phyloP scores from a whole-genome alignment of 2,888 invertebrate species.

The Sinhomidia bicolor region DNA sequence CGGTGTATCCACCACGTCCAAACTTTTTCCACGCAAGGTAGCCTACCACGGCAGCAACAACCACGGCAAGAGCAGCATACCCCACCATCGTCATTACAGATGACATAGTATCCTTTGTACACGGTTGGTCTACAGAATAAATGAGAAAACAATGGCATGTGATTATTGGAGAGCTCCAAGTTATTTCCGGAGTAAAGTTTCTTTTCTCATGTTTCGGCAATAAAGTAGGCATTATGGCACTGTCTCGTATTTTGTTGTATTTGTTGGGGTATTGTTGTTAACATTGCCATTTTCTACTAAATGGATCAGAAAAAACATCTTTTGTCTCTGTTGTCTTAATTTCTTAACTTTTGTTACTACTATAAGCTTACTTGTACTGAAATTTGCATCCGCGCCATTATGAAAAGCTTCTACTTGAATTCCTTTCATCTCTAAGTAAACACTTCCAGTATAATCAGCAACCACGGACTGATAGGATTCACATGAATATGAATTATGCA shows the following conservation, averaged over 20 bases:
- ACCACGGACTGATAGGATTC: constrained; percentile 63
- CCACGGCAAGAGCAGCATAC: constrained; percentile 33
- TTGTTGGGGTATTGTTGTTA: neutral
- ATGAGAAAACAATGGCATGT: constrained; percentile 32
- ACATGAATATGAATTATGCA: constrained; percentile 65
- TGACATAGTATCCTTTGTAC: constrained; percentile 57
- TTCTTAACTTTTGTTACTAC: neutral
- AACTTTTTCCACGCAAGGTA: constrained; percentile 60
- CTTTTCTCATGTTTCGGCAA: neutral
- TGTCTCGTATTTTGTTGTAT: neutral
- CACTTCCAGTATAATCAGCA: constrained; percentile 62
- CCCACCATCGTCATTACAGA: constrained; percentile 55
- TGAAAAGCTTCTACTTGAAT: constrained; percentile 66
- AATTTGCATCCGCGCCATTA: constrained; percentile 35
- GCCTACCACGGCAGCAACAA: constrained; percentile 35
- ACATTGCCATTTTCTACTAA: neutral
- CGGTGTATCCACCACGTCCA: constrained; percentile 52
- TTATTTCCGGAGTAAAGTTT: constrained; percentile 31
- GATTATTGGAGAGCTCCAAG: neutral
- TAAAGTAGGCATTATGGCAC: neutral
- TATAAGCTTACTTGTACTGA: constrained; percentile 61
- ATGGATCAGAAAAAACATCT: neutral
- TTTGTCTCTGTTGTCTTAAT: neutral
- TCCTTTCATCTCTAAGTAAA: constrained; percentile 59
- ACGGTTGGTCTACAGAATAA: constrained; percentile 23